These are phyloP conservation scores for Troides aeacus DNA, from an alignment of 2,888 invertebrate species.

Conservation along the genomic window DNA sequence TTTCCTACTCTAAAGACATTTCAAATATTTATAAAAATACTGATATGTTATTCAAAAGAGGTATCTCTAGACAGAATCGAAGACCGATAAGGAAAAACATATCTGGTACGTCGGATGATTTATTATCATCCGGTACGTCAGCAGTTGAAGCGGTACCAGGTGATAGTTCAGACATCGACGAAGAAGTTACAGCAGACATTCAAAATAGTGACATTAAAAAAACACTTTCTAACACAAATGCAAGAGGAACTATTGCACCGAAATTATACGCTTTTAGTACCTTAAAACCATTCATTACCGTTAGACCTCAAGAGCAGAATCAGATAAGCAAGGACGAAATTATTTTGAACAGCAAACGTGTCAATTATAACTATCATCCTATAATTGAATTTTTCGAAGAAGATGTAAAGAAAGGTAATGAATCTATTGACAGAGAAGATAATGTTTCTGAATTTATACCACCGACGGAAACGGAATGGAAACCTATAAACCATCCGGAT, in stretches of 20 bases:
- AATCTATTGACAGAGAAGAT: constrained; percentile 70
- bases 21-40: constrained; percentile 59
- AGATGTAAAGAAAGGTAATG: constrained; percentile 52
- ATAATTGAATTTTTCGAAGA: constrained; percentile 89
- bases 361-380: constrained; percentile 91
- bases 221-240: constrained; percentile 41
- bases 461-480: constrained; percentile 70
- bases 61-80: constrained; percentile 59
- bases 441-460: constrained; percentile 49
- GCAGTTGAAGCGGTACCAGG: constrained; percentile 57
- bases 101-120: constrained; percentile 63
- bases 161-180: constrained; percentile 54
- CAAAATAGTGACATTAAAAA: constrained; percentile 57
- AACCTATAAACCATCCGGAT: constrained; percentile 65
- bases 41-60: constrained; percentile 63
- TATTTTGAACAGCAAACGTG: constrained; percentile 69
- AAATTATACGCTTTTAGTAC: constrained; percentile 59
- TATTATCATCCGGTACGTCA: constrained; percentile 67
- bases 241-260: constrained; percentile 60
- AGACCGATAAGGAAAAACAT: constrained; percentile 72
- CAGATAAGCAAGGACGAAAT: constrained; percentile 46
- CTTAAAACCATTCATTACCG: constrained; percentile 45
- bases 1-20: constrained; percentile 58
- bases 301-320: constrained; percentile 44
- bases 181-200: constrained; percentile 57